Evolutionary conservation across 2,888 invertebrate genomes (phyloP).

Genomic region (Uloborus plumipes): DNA sequence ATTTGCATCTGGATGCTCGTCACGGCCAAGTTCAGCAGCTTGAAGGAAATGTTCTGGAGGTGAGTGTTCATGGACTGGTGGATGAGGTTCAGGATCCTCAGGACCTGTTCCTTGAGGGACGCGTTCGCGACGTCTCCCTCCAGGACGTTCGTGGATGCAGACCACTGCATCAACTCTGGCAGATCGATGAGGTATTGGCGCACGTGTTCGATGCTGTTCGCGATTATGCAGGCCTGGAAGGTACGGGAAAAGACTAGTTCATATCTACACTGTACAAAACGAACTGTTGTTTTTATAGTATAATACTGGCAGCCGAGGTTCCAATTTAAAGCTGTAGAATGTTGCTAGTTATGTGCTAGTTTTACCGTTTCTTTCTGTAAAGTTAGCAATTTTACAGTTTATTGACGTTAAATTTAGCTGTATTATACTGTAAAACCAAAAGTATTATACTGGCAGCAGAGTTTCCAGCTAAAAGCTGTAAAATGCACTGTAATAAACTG

Average conservation of each 20-base stretch:
- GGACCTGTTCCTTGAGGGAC: slow-evolving; percentile 13
- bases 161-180: slow-evolving; percentile 47
- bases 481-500: no score
- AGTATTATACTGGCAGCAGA: no score
- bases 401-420: no score
- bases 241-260: background rate
- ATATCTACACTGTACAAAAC: no score
- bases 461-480: no score
- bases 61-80: slow-evolving; percentile 41
- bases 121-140: background rate
- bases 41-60: background rate
- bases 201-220: slow-evolving; percentile 49
- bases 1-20: background rate
- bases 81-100: slow-evolving; percentile 38
- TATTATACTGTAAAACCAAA: no score
- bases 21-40: background rate
- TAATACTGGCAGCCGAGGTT: no score
- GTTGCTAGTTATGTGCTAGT: no score
- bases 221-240: slow-evolving; percentile 26
- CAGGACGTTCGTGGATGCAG: background rate
- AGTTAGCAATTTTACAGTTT: no score
- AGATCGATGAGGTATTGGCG: slow-evolving; percentile 27
- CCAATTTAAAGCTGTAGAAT: no score
- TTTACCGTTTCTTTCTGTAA: no score
- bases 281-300: no score